Base-by-base conservation (phyloP, 2,113 vertebrate species). In the Platanista minor region DNA sequence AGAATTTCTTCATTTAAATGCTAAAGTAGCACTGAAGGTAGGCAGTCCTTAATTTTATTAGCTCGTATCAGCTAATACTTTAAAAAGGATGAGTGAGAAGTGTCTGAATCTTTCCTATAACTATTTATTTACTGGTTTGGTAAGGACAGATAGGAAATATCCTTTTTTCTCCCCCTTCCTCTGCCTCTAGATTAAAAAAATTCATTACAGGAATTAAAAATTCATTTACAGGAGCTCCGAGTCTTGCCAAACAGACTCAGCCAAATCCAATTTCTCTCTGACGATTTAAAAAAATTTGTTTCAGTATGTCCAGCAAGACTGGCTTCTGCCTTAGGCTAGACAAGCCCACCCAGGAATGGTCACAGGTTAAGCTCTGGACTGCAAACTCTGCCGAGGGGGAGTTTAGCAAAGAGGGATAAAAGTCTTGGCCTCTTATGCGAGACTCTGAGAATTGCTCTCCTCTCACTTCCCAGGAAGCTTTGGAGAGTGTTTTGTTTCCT, bases 331-430 rank as follows among this genome's bases (percentile, higher is more conserved):
- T 97, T 54, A 0, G 94, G 89, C 82, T 95, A 97, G 94, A 84
- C 88, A 96, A 97, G 97, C 93, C 98, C 96, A 98, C 95, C 96
- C 92, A 77, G 97, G 87, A 80, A 91, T 33, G 82, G 14, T 97
- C 3, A 27, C 84, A 96, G 96, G 94, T 98, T 98, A 98, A 98
- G 81, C 96, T 97, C 84, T 92, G 95, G 95, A 82, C 95, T 98
- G 96, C 97, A 95, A 96, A 97, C 82, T 97, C 90, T 95, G 87
- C 96, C 95, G 64, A 91, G 82, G 96, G 95, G 89, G 96, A 96
- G 92, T 90, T 96, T 36, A 92, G 95, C 89, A 98, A 97, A 96
- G 97, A 92, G 97, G 94, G 97, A 97, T 98, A 88, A 98, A 98
- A 98, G 94, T 92, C 87, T 98, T 97, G 96, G 93, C 95, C 95